Conservation (phyloP, 2,888 invertebrate species). For the Diadromus collaris region DNA sequence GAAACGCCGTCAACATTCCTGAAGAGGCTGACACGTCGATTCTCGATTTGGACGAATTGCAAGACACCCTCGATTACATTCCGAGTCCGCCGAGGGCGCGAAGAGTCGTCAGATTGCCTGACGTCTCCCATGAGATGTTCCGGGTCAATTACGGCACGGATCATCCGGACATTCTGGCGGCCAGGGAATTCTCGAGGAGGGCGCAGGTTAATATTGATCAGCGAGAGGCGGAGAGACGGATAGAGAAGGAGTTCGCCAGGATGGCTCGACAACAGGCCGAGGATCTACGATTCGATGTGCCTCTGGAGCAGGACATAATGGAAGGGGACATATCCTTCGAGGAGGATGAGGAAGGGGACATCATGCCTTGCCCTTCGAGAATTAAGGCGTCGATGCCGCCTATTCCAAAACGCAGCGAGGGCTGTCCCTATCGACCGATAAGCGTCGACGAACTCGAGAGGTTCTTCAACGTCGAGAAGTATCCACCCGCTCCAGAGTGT, state of each 20-base stretch:
- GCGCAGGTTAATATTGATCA: constrained; percentile 38
- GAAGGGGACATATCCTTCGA: constrained; percentile 68
- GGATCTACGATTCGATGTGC: constrained; percentile 61
- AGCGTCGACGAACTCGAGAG: constrained; percentile 69
- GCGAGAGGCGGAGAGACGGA: constrained; percentile 54
- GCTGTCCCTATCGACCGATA: constrained; percentile 45
- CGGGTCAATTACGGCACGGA: constrained; percentile 61
- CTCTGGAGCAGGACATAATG: constrained; percentile 66
- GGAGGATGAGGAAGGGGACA: constrained; percentile 64
- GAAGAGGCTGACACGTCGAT: constrained; percentile 57
- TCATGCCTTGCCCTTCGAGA: constrained; percentile 62
- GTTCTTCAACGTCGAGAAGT: constrained; percentile 69
- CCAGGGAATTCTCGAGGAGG: constrained; percentile 64
- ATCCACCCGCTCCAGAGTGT: constrained; percentile 61
- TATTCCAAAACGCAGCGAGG: constrained; percentile 48
- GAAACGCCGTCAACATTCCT: constrained; percentile 65
- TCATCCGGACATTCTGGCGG: constrained; percentile 69
- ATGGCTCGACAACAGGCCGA: constrained; percentile 42
- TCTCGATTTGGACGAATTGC: constrained; percentile 47
- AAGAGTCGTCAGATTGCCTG: constrained; percentile 60
- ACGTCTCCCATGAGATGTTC: constrained; percentile 61
- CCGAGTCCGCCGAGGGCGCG: constrained; percentile 44
- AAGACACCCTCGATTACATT: constrained; percentile 29
- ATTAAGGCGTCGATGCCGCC: constrained; percentile 63
- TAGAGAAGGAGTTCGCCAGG: constrained; percentile 64